Base-by-base conservation (phyloP, 2,113 vertebrate genomes). In the Ptychochromis oligacanthus region DNA sequence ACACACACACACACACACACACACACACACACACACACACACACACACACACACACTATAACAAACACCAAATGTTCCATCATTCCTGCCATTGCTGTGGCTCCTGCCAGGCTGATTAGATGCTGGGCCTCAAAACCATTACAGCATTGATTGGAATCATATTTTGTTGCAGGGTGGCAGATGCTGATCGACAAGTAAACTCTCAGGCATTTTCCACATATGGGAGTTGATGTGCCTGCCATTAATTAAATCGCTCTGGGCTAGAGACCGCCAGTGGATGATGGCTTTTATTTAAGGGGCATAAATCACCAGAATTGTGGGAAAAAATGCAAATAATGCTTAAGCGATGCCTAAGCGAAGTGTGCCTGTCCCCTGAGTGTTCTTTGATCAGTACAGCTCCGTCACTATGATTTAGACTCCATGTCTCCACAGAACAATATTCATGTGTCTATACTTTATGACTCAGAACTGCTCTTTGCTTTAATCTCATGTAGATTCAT, bases 81-180 rank as follows among this genome's bases (percentile, higher is more conserved):
- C 75, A 87, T 79, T 88, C 56, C 61, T 81, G 81, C 65, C 83
- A n/a, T 64, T 74, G 76, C 76, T 34, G 77, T 6, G 49, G 75
- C 43, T 77, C 79, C 89, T 86, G 90, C 78, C 82, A 88, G 81
- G 72, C 88, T 81, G 88, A 92, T 92, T 88, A 77, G 85, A 80
- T 85, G 76, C 72, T 20, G 46, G 76, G 84, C 72, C 83, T 86
- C 67, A 43, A 26, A 89, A 75, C 79, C 85, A 88, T 93, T 87
- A 88, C 81, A 85, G 57, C 88, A 86, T 88, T 94, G 93, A 93
- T 91, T 93, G 83, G 82, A 92, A 91, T 93, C 91, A 93, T 95
- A 89, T 93, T 93, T 89, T 86, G 84, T 88, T 75, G 89, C 90
- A 82, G 77, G 88, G 82, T 7, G 24, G 79, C 91, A 91, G 90